These are phyloP conservation scores for Bombus polaris DNA, from an alignment of 1,140 invertebrate species.

Conservation along the genomic window DNA sequence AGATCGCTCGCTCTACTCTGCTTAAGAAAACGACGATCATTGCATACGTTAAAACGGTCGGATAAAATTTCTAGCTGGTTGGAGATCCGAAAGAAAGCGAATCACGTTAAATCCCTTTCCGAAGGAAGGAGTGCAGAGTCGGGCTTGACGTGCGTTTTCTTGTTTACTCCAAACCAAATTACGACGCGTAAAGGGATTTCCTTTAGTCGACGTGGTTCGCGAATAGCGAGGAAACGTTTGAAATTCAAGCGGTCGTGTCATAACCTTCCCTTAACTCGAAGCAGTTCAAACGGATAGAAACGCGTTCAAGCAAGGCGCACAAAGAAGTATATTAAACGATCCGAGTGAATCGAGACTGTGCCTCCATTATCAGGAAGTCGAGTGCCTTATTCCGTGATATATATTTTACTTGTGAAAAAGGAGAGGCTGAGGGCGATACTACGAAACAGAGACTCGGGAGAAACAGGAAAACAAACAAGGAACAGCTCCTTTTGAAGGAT, in stretches of 20 bases:
- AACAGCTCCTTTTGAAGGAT: conserved; percentile 30
- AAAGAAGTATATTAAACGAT: conserved; percentile 33
- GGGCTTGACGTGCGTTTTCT: not conserved
- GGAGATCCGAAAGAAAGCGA: not conserved
- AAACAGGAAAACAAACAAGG: conserved; percentile 25
- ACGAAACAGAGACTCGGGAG: not conserved
- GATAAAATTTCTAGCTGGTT: not conserved
- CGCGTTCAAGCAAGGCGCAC: not conserved
- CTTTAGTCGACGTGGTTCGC: not conserved
- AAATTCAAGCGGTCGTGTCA: conserved; percentile 15
- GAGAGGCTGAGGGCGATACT: not conserved
- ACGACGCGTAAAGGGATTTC: conserved; percentile 18
- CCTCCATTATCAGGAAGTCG: not conserved
- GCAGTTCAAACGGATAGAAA: not conserved
- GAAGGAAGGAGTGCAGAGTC: not conserved
- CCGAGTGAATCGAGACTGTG: not conserved
- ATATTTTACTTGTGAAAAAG: not conserved
- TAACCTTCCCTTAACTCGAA: not conserved
- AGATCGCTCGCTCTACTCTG: too few relatives aligned
- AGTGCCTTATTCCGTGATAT: not conserved
- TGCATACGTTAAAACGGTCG: not conserved
- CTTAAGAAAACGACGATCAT: not conserved
- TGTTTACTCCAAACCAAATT: conserved; percentile 21
- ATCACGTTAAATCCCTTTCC: not conserved
- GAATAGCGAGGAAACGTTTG: not conserved